These are phyloP conservation scores for Macaca nemestrina DNA, from an alignment of 2,113 vertebrate genomes.

Conservation along the genomic window DNA sequence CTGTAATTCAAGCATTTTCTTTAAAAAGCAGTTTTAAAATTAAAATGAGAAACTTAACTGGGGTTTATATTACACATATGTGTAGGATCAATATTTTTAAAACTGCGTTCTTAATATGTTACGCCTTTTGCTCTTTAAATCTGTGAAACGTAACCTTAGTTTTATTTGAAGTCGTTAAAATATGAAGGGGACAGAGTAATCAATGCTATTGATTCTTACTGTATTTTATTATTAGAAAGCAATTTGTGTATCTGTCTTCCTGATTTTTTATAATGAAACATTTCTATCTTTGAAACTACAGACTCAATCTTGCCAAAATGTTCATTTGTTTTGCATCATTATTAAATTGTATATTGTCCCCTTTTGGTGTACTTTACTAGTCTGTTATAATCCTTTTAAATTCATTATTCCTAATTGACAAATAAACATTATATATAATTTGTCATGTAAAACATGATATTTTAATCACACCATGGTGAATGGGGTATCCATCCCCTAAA, in stretches of 20 bases:
- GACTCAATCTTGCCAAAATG: background rate
- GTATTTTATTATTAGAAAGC: constrained; percentile 24
- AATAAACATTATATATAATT: background rate
- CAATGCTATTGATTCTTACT: constrained; percentile 5
- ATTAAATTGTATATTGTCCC: background rate
- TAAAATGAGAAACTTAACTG: constrained; percentile 31
- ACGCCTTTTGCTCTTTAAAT: constrained; percentile 40
- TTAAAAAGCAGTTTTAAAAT: constrained; percentile 56
- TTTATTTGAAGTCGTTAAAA: constrained; percentile 43
- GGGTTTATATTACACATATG: constrained; percentile 29
- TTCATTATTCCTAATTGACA: background rate
- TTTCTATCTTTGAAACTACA: constrained; percentile 47
- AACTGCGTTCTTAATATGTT: constrained; percentile 29
- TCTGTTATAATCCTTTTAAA: background rate
- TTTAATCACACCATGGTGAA: background rate
- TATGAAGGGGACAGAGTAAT: background rate
- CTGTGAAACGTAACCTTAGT: constrained; percentile 10
- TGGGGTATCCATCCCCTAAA: too few species aligned
- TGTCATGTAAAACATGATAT: background rate
- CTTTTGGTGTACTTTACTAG: background rate
- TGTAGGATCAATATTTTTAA: constrained; percentile 52
- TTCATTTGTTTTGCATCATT: constrained; percentile 8
- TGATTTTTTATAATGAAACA: background rate
- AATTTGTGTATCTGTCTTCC: background rate
- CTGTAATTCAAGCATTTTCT: constrained; percentile 44